phyloP scores from a whole-genome alignment of 1,140 invertebrate species.

The Euwallacea fornicatus region DNA sequence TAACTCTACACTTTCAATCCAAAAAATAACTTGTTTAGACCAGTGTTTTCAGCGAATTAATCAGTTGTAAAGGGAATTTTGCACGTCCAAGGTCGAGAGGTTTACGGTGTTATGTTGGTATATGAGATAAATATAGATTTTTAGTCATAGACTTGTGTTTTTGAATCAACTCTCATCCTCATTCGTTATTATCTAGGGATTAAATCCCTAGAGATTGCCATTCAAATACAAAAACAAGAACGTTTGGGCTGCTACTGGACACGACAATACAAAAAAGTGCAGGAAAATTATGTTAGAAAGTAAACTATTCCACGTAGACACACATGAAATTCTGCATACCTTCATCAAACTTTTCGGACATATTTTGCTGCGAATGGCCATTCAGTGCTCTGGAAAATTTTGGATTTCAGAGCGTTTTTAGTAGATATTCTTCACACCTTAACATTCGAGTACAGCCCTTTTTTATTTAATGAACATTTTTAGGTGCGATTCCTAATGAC shows the following conservation, averaged over 20 bases:
- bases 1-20: no score
- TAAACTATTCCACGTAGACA: constrained; percentile 11
- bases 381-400: constrained; percentile 30
- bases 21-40: no score
- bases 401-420: constrained; percentile 32
- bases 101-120: no score
- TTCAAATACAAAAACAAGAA: constrained; percentile 24
- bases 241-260: constrained; percentile 14
- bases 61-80: no score
- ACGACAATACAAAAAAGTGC: constrained; percentile 15
- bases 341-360: constrained; percentile 30
- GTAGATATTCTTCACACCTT: constrained; percentile 26
- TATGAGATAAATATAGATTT: no score
- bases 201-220: constrained; percentile 21
- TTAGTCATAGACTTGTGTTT: no score
- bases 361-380: constrained; percentile 22
- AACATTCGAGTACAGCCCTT: constrained; percentile 23
- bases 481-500: constrained; percentile 26
- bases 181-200: no score
- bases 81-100: no score
- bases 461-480: constrained; percentile 10
- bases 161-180: no score
- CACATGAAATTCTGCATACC: constrained; percentile 22
- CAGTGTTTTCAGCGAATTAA: no score
- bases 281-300: constrained; percentile 19